A percentile compares a stretch with the other conserved stretches of the same genome.
Evolutionary conservation across 23 tunicate genomes (phyloP).

Genomic region (Halocynthia roretzi): DNA sequence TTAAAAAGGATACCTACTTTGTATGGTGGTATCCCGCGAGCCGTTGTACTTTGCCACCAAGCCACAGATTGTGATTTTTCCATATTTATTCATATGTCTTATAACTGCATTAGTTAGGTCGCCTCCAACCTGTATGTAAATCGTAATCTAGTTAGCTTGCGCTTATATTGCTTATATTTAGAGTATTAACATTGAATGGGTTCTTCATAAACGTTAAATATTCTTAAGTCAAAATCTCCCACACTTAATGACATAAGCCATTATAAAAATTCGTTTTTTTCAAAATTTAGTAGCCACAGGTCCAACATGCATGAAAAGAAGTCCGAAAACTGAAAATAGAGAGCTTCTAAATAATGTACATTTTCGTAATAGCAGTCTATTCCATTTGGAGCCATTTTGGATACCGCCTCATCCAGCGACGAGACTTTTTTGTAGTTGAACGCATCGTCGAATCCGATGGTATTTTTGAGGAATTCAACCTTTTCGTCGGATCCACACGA

Average conservation of each 20-base stretch:
- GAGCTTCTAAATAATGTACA: background rate
- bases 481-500: constrained; percentile 23
- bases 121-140: constrained; percentile 1
- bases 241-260: background rate
- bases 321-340: background rate
- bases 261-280: too few species aligned
- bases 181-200: background rate
- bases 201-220: background rate
- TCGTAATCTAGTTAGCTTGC: too few species aligned
- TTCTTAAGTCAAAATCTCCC: background rate
- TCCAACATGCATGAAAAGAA: too few species aligned
- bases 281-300: too few species aligned
- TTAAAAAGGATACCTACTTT: too few species aligned
- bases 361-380: constrained; percentile 27
- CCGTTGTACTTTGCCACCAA: background rate
- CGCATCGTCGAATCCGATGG: constrained; percentile 19
- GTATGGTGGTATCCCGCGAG: too few species aligned
- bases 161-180: too few species aligned
- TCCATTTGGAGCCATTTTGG: constrained; percentile 13
- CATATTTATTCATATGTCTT: background rate
- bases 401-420: constrained; percentile 4
- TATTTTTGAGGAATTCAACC: constrained; percentile 15
- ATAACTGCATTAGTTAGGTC: background rate
- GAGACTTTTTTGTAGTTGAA: constrained; percentile 18
- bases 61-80: constrained; percentile 3